These are phyloP conservation scores for Manis javanica DNA, from an alignment of 2,797 vertebrate genomes.

Conservation along the genomic window DNA sequence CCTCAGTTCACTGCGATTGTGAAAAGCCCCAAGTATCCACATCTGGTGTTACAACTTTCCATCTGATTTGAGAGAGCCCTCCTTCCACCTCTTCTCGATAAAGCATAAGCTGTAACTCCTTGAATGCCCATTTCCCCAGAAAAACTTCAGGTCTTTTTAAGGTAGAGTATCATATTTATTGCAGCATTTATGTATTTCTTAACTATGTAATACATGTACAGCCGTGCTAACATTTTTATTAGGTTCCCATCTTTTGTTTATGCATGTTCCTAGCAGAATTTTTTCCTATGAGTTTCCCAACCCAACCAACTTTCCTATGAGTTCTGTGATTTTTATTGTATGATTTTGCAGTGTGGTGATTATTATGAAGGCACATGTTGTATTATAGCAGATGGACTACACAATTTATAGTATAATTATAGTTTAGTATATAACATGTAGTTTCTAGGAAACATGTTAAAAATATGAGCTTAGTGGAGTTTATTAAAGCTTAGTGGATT, in stretches of 20 bases:
- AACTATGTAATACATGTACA: not conserved
- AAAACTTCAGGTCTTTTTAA: not conserved
- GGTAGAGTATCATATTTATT: not conserved
- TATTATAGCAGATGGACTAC: not conserved
- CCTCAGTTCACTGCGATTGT: not conserved
- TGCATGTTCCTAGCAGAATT: not conserved
- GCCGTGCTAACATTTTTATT: slow-evolving; percentile 31
- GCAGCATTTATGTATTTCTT: not conserved
- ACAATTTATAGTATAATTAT: not conserved
- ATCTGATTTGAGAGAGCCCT: not conserved
- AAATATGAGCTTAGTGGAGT: not conserved
- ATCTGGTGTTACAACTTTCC: not conserved
- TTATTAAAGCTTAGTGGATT: not conserved
- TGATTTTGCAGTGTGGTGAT: not conserved
- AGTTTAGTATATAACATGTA: not conserved
- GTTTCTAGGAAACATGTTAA: slow-evolving; percentile 27
- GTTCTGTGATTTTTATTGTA: not conserved
- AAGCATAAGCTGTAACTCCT: not conserved
- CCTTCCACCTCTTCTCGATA: not conserved
- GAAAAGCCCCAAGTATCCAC: not conserved
- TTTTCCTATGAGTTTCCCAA: not conserved
- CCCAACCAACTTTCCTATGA: not conserved
- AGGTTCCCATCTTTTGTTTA: not conserved
- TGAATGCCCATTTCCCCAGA: not conserved
- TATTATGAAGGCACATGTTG: not conserved